Base-by-base conservation (phyloP, 2,797 vertebrate genomes). In the Fistularia tabacaria region DNA sequence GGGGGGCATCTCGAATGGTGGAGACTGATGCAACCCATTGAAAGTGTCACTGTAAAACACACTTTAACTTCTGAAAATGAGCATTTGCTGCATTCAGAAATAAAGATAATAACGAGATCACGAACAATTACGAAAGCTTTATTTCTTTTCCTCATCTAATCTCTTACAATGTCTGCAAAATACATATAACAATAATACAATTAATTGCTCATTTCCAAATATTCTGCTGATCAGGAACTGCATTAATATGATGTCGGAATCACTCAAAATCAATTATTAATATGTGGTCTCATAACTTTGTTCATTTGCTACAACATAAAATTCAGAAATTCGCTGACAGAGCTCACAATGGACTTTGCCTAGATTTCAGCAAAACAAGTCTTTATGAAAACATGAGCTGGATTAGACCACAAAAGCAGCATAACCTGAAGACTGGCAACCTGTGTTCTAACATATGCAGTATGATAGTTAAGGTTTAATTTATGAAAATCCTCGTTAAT, bases 1-100 rank as follows among this genome's bases (percentile, higher is more conserved):
- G 62, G 38, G 0, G 66, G 63, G 66, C 69, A 67, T 49, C 49
- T 72, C 62, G 64, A 70, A 50, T 44, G 54, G 54, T 42, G 50
- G 66, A 59, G 15, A 74, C 67, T 83, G 83, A 88, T 73, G 82
- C 71, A 85, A 87, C 58, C 25, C 25, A 57, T 38, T 71, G 79
- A 79, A 87, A 84, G 66, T 71, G 54, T 58, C 40, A 46, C 59
- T 70, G 43, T 55, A 54, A 67, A 66, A 59, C 49, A 15, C 40
- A 52, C 57, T 65, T 75, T 68, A 68, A 77, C 65, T 25, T 25
- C 25, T 25, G 25, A 25, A 25, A 25, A 77, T 38, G 41, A 72
- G 13, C 59, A 64, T 36, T 44, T 50, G 71, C 47, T 38, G 38
- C 41, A 47, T 48, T 50, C 46, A 48, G 57, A 51, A 59, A 11